These are phyloP conservation scores for Varecia variegata DNA, from an alignment of 2,797 vertebrate species.

Conservation along the genomic window DNA sequence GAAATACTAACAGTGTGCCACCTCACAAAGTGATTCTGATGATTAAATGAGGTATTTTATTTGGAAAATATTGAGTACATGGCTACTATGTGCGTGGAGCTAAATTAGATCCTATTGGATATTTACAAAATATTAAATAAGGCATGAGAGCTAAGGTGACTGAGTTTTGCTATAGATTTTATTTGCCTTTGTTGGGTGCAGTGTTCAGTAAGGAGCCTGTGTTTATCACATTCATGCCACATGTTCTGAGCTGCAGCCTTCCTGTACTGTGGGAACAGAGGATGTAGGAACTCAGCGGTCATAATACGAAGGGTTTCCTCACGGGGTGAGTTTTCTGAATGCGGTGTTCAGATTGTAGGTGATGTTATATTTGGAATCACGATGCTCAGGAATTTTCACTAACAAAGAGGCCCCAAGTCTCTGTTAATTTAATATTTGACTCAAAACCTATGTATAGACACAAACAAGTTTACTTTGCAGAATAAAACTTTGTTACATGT, in stretches of 20 bases:
- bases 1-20: neutral
- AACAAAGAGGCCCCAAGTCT: neutral
- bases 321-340: neutral
- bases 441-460: neutral
- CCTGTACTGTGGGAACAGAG: neutral
- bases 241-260: neutral
- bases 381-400: neutral
- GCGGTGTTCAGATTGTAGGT: conserved; percentile 57
- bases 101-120: neutral
- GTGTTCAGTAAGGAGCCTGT: neutral
- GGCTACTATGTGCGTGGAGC: neutral
- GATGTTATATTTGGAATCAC: conserved; percentile 25
- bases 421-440: neutral
- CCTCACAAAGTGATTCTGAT: neutral
- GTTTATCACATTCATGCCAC: neutral
- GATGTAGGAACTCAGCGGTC: neutral
- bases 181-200: neutral
- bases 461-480: neutral
- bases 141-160: neutral
- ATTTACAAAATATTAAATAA: neutral
- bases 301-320: neutral
- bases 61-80: neutral
- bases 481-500: neutral
- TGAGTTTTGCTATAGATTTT: neutral
- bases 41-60: neutral